Percentiles rank a stretch among this genome's conserved stretches.
These are phyloP conservation scores for Caiman crocodilus DNA, from an alignment of 2,797 vertebrate species.

Conservation along the genomic window DNA sequence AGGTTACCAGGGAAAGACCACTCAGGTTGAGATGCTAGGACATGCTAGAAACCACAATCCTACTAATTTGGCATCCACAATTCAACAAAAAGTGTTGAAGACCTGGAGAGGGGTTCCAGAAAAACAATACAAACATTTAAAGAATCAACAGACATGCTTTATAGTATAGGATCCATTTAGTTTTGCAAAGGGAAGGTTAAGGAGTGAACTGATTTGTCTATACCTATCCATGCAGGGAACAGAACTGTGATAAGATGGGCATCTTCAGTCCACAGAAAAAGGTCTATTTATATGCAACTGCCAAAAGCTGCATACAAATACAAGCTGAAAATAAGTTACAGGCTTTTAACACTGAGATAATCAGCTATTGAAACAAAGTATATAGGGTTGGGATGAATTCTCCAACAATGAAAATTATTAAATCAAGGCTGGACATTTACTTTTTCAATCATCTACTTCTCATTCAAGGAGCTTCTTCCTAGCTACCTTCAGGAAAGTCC, in stretches of 20 bases:
- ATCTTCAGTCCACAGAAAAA: not conserved
- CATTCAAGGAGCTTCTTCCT: too few relatives aligned
- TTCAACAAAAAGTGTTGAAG: not conserved
- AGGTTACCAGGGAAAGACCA: not conserved
- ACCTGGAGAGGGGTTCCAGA: not conserved
- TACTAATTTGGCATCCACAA: not conserved
- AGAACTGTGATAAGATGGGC: not conserved
- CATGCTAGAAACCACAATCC: too few relatives aligned
- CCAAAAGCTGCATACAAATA: not conserved
- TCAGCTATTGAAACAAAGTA: too few relatives aligned
- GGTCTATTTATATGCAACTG: not conserved
- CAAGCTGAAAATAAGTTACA: too few relatives aligned
- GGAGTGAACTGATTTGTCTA: not conserved
- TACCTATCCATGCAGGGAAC: too few relatives aligned
- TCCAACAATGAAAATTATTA: too few relatives aligned
- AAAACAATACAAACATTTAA: not conserved
- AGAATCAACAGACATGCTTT: not conserved
- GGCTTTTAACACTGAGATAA: too few relatives aligned
- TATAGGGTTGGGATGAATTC: too few relatives aligned
- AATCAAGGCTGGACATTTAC: too few relatives aligned
- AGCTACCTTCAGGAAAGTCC: not conserved
- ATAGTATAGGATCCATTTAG: rapidly evolving
- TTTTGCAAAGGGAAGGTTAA: not conserved
- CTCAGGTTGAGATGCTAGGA: not conserved
- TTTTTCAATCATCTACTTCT: too few relatives aligned